Conservation (phyloP, 2,888 invertebrate genomes). For the Bombyx huttoni region DNA sequence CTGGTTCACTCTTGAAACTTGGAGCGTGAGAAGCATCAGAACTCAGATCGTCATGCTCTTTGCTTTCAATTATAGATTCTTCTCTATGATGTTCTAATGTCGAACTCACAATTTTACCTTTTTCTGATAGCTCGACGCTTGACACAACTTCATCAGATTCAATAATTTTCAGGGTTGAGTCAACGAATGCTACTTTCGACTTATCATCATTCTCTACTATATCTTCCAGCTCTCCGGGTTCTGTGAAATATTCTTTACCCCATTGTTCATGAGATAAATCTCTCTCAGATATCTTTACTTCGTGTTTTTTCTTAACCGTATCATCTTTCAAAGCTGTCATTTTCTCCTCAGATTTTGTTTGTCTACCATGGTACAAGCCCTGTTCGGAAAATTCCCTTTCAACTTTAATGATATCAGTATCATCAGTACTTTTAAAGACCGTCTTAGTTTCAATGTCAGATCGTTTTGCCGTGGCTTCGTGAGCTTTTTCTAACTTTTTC, state of each 20-base stretch:
- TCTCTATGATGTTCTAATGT: constrained; percentile 60
- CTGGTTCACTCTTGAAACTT: constrained; percentile 55
- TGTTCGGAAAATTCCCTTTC: constrained; percentile 59
- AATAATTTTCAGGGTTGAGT: constrained; percentile 51
- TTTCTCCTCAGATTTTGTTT: constrained; percentile 61
- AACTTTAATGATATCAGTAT: constrained; percentile 49
- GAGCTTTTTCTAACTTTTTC: constrained; percentile 65
- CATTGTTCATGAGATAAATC: constrained; percentile 67
- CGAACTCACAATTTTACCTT: constrained; percentile 61
- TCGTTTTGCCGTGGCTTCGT: constrained; percentile 61
- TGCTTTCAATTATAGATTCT: constrained; percentile 62
- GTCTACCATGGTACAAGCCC: constrained; percentile 57
- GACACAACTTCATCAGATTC: constrained; percentile 62
- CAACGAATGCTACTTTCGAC: constrained; percentile 51
- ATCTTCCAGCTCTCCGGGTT: constrained; percentile 58
- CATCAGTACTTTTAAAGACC: constrained; percentile 52
- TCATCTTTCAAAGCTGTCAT: constrained; percentile 67
- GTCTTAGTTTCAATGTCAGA: constrained; percentile 63
- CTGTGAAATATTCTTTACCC: constrained; percentile 69
- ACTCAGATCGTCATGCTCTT: constrained; percentile 61
- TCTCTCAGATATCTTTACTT: constrained; percentile 66
- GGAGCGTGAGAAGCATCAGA: constrained; percentile 62
- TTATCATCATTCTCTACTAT: constrained; percentile 56
- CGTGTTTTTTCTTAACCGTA: constrained; percentile 57
- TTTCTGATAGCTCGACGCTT: constrained; percentile 54